phyloP scores from a whole-genome alignment of 2,797 vertebrate genomes.

The Pangasius larnaudii region DNA sequence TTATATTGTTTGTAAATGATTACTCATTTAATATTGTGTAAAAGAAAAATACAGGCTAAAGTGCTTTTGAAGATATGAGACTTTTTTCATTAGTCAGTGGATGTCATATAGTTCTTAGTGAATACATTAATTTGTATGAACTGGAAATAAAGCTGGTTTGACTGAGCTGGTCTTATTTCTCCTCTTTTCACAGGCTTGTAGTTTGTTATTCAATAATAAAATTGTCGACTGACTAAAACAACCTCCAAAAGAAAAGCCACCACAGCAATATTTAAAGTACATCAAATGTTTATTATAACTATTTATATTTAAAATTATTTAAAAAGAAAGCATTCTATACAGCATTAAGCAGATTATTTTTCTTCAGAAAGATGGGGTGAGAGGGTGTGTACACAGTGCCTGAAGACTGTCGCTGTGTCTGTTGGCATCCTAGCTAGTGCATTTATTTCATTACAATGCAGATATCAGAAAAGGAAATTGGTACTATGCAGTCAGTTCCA shows the following conservation, averaged over 20 bases:
- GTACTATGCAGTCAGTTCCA: no score
- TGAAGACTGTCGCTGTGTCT: slow-evolving; percentile 72
- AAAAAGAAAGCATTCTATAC: slow-evolving; percentile 84
- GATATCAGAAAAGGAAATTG: slow-evolving; percentile 54
- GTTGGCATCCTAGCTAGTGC: slow-evolving; percentile 79
- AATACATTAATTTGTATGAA: slow-evolving; percentile 48
- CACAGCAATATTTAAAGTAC: slow-evolving; percentile 76
- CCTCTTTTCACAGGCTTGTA: not conserved
- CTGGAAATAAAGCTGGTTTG: slow-evolving; percentile 56
- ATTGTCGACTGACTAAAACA: not conserved
- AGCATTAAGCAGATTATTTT: slow-evolving; percentile 79
- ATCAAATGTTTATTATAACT: slow-evolving; percentile 82
- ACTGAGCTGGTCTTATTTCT: not conserved
- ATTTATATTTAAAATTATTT: slow-evolving; percentile 77
- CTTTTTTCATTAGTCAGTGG: not conserved
- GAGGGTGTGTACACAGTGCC: slow-evolving; percentile 72
- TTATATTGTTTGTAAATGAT: slow-evolving; percentile 10
- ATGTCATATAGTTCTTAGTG: not conserved
- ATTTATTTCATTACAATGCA: slow-evolving; percentile 86
- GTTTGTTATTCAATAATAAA: not conserved
- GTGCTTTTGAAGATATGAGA: slow-evolving; percentile 22
- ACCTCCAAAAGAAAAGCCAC: slow-evolving; percentile 54
- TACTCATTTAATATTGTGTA: slow-evolving; percentile 32
- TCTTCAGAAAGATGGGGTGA: slow-evolving; percentile 70
- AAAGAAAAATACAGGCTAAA: slow-evolving; percentile 39